Conservation (phyloP, 2,113 vertebrate genomes). For the Choloepus hoffmanni region DNA sequence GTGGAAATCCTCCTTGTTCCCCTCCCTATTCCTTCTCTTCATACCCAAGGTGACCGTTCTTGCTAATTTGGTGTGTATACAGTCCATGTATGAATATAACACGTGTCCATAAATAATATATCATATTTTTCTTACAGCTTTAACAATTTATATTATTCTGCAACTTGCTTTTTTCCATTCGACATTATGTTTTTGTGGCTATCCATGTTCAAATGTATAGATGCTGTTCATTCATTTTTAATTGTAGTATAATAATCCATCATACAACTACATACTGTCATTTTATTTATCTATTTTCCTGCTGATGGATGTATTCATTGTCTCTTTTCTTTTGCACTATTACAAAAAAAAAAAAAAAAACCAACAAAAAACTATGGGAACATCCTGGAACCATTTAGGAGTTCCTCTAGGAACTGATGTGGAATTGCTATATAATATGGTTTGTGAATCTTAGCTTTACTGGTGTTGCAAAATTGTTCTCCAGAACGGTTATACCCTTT, state of each 20-base stretch:
- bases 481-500: neutral
- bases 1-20: neutral
- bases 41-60: neutral
- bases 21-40: neutral
- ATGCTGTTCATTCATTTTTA: neutral
- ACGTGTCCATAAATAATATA: neutral
- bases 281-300: neutral
- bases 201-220: neutral
- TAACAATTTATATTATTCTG: neutral
- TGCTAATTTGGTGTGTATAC: neutral
- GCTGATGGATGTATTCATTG: neutral
- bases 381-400: neutral
- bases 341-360: neutral
- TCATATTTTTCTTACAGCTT: neutral
- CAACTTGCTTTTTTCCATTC: neutral
- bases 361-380: neutral
- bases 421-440: neutral
- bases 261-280: neutral
- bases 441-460: neutral
- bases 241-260: neutral
- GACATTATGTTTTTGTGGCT: neutral
- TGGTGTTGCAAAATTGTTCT: neutral
- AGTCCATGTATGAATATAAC: neutral
- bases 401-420: neutral
- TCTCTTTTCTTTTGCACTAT: neutral